A percentile compares a stretch with the other conserved stretches of the same genome.
phyloP scores from a whole-genome alignment of 2,797 vertebrate genomes.

The Tympanoctomys barrerae region DNA sequence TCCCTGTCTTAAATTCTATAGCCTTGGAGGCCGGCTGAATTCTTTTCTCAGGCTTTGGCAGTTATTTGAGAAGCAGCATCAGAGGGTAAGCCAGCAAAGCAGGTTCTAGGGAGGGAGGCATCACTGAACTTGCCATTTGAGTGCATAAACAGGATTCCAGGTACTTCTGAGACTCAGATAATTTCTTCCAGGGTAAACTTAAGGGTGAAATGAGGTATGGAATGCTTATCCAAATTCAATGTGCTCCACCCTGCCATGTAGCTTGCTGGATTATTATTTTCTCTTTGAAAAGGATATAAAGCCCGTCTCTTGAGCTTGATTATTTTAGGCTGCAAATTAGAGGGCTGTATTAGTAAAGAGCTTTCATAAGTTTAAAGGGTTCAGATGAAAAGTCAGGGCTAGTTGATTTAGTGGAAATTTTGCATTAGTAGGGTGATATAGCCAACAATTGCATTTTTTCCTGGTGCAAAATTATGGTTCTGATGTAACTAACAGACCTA shows the following conservation, averaged over 20 bases:
- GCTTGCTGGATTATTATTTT: neutral
- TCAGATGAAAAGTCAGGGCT: neutral
- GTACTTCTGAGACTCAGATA: constrained; percentile 24
- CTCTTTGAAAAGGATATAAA: neutral
- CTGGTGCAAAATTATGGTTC: neutral
- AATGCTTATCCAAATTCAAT: neutral
- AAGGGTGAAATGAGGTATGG: neutral
- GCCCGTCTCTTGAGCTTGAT: neutral
- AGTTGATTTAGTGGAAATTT: neutral
- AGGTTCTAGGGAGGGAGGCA: neutral
- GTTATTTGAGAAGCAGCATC: constrained; percentile 37
- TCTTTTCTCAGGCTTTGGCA: constrained; percentile 61
- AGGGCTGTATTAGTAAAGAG: neutral
- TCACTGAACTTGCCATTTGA: constrained; percentile 42
- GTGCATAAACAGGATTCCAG: constrained; percentile 22
- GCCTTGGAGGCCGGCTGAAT: constrained; percentile 22
- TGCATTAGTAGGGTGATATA: neutral
- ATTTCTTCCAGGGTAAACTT: constrained; percentile 26
- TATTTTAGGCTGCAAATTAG: constrained; percentile 20
- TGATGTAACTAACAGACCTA: neutral
- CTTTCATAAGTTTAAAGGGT: neutral
- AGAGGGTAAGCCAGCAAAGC: constrained; percentile 28
- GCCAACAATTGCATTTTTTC: neutral
- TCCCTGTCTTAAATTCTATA: constrained; percentile 53
- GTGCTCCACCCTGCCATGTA: neutral